Evolutionary conservation across 2,888 invertebrate genomes (phyloP), one percentile per base, ranked within the genome.

Genomic region (Thymelicus sylvestris): DNA sequence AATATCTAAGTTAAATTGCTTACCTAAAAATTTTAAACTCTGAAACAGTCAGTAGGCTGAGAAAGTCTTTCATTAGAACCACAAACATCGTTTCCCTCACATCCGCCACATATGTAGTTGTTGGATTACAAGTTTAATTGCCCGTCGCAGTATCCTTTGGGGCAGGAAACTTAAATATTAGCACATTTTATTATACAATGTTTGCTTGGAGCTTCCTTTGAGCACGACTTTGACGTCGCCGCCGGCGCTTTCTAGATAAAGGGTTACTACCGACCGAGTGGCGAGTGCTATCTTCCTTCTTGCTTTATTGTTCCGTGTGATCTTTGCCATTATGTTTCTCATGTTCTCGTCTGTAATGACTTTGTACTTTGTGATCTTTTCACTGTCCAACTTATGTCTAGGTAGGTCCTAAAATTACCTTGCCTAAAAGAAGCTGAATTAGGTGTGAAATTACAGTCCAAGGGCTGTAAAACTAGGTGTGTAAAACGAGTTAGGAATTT

Each of bases 101-200:
- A 70, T 72, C 57, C 66, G 71, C 57, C 70, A 73, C 74, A 65
- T 67, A 71, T 5, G 70, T 72, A 66, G 60, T 74, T 72, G 76
- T 75, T 74, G 72, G 73, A 74, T 77, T 72, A 71, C 57, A 48
- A 78, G 77, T 79, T 80, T 84, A 84, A 85, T 84, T 82, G 78
- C 77, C 76, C 80, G 78, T 82, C 76, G 80, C 79, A 82, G 80
- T 81, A 79, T 80, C 79, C 82, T 74, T 80, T 84, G 84, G 84
- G 86, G 86, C 85, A 85, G 83, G 81, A 80, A 87, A 84, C 81
- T 84, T 81, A 87, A 91, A 91, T 91, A 89, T 91, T 91, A 85
- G 87, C 86, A 83, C 83, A 83, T 85, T 89, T 89, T 90, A 90
- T 88, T 85, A 88, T 81, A 78, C 81, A 65, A 73, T 87, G 90